Conservation (phyloP, 2,888 invertebrate genomes). For the Conistra vaccinii region DNA sequence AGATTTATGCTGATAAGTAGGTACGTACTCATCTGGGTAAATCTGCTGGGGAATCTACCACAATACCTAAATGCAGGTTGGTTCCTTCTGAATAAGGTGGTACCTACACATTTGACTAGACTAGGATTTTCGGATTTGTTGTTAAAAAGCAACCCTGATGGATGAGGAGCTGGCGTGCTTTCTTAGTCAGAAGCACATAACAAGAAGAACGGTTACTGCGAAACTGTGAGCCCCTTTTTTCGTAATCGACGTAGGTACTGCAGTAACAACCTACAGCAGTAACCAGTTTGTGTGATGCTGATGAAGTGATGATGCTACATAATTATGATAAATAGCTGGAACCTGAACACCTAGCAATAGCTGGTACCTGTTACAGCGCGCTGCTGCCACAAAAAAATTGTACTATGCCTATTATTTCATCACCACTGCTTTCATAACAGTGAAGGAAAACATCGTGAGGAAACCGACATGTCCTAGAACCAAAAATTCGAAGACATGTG, state of each 20-base stretch:
- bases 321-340: too few relatives aligned
- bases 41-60: not conserved
- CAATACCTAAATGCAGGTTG: not conserved
- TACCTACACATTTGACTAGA: not conserved
- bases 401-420: too few relatives aligned
- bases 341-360: too few relatives aligned
- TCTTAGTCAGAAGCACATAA: not conserved
- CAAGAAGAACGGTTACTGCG: not conserved
- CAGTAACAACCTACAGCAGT: not conserved
- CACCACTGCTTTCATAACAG: too few relatives aligned
- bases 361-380: too few relatives aligned
- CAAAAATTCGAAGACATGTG: too few relatives aligned
- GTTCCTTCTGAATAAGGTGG: not conserved
- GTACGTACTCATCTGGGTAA: not conserved
- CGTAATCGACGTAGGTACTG: not conserved
- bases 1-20: not conserved
- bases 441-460: too few relatives aligned
- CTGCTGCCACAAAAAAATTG: too few relatives aligned
- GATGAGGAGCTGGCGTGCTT: too few relatives aligned
- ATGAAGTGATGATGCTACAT: not conserved
- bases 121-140: too few relatives aligned
- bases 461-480: too few relatives aligned
- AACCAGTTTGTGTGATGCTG: not conserved
- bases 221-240: not conserved
- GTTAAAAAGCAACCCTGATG: not conserved